Evolutionary conservation across 2,113 vertebrate species (phyloP), one percentile per base, ranked within the genome.

Genomic region (Sakesphorus luctuosus): DNA sequence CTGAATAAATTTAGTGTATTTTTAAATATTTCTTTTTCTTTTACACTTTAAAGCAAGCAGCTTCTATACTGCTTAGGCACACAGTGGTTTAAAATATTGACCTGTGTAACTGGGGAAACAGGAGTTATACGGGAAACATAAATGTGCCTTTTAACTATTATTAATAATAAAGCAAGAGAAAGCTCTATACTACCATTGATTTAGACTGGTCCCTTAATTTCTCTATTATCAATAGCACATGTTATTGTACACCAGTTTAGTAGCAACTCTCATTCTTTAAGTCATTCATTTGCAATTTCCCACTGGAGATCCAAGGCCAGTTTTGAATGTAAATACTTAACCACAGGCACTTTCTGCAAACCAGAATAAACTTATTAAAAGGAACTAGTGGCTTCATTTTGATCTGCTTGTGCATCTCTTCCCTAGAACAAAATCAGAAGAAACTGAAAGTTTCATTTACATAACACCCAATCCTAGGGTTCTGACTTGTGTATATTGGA

Each of bases 181-280:
- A 95, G 61, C 40, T 90, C 67, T 38, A 65, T 89, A 40, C 63
- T 25, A 94, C 89, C 33, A 40, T 82, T 97, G 91, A 95, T 97
- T 97, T 96, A 96, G 83, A 96, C 96, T 94, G 89, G 65, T 75
- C 66, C 55, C 31, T 58, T 58, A 87, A 2, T 97, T 97, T 97
- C 92, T 94, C 50, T 91, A 91, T 96, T 97, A 97, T 97, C 97
- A 98, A 98, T 97, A 97, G 96, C 73, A 77, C 7, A 10, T 97
- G 86, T 96, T 95, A 95, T 84, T 87, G 65, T 94, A 80, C 59
- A 82, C 10, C 58, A 75, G 11, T 61, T 90, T 76, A 74, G 44
- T 38, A 49, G 62, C 73, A 96, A 85, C 47, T 91, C 63, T 93
- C 78, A 91, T 93, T 94, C 87, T 86, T 89, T 97, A 97, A 97